These are phyloP conservation scores for Chaetogeoica ovagalla DNA, from an alignment of 2,888 invertebrate genomes.

Conservation along the genomic window DNA sequence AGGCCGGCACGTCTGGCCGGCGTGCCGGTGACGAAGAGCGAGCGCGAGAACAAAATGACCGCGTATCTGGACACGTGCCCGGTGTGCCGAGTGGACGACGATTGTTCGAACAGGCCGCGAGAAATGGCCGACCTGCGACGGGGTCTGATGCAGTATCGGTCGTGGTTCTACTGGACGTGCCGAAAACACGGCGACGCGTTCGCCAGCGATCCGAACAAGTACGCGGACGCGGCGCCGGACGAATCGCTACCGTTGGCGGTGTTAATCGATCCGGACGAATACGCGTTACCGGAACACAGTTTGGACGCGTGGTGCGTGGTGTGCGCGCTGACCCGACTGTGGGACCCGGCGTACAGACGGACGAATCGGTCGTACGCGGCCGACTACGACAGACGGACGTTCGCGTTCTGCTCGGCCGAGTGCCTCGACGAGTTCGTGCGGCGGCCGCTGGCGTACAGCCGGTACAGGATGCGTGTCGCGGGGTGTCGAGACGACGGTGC, in stretches of 20 bases:
- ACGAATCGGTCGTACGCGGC: not conserved
- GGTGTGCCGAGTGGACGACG: not conserved
- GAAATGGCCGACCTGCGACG: not conserved
- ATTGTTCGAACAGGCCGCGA: not conserved
- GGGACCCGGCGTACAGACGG: not conserved
- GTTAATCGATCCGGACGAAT: too few species aligned
- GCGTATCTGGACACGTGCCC: slow-evolving; percentile 11
- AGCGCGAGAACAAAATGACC: not conserved
- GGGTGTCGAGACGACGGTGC: not conserved
- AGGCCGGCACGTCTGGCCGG: not conserved
- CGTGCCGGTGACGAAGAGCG: not conserved
- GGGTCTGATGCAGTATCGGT: not conserved
- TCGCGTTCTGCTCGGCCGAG: slow-evolving; percentile 10
- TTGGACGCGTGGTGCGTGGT: slow-evolving; percentile 12
- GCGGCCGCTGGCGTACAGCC: not conserved
- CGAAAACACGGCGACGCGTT: not conserved
- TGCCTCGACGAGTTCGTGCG: not conserved
- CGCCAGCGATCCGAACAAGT: not conserved
- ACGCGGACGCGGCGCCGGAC: not conserved
- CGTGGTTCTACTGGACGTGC: slow-evolving; percentile 7
- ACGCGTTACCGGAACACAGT: too few species aligned
- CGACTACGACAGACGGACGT: not conserved
- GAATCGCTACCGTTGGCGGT: not conserved
- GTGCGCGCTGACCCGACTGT: slow-evolving; percentile 8
- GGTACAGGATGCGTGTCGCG: not conserved